Conservation (phyloP, 2,888 invertebrate genomes). For the Cantharis nigra region DNA sequence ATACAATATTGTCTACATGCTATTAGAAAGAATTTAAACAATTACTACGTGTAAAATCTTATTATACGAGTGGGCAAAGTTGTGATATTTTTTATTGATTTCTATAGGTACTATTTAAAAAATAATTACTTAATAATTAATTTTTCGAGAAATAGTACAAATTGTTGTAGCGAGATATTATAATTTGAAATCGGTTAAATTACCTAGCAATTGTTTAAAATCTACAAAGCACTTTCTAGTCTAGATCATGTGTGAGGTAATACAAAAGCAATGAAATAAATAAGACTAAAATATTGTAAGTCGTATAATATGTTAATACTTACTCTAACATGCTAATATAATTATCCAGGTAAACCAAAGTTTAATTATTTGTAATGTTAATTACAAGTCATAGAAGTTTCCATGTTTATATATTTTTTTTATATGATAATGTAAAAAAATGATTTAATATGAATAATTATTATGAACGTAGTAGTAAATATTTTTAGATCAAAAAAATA, state of each 20-base stretch:
- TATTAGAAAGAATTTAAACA: background rate
- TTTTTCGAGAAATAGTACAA: background rate
- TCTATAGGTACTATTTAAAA: background rate
- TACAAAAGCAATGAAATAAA: conserved; percentile 21
- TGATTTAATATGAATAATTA: background rate
- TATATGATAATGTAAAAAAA: background rate
- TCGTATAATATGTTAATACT: conserved; percentile 7
- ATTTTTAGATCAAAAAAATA: background rate
- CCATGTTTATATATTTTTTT: background rate
- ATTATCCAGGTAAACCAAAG: background rate
- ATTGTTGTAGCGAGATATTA: background rate
- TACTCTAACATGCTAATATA: background rate
- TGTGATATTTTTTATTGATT: background rate
- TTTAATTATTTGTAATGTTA: background rate
- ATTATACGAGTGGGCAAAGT: background rate
- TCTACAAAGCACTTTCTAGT: background rate
- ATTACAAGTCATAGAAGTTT: background rate
- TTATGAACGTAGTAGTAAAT: background rate
- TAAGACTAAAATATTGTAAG: conserved; percentile 15
- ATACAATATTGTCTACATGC: background rate
- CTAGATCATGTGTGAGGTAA: conserved; percentile 7
- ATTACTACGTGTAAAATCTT: background rate
- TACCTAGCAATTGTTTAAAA: background rate
- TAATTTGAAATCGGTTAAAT: background rate
- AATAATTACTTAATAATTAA: background rate